These are phyloP conservation scores for Labia minor DNA, from an alignment of 2,888 invertebrate genomes.

Conservation along the genomic window DNA sequence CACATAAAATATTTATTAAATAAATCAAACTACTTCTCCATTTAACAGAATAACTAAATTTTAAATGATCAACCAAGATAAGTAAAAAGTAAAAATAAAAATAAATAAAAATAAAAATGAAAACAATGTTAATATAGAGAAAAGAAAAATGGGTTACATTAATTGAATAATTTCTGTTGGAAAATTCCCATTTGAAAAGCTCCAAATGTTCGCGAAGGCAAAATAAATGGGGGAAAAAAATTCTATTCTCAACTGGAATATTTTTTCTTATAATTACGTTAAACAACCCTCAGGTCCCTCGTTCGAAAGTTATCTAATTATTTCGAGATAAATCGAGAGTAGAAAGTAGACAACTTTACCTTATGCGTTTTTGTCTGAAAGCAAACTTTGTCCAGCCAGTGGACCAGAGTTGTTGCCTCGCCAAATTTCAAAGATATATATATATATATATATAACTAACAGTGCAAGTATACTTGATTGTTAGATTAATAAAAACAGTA, in stretches of 20 bases:
- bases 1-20: too few species aligned
- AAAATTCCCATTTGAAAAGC: too few species aligned
- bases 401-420: neutral
- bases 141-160: too few species aligned
- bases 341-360: neutral
- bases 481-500: neutral
- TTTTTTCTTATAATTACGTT: constrained; percentile 7
- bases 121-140: too few species aligned
- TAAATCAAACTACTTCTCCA: too few species aligned
- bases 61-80: too few species aligned
- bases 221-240: too few species aligned
- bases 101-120: too few species aligned
- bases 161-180: too few species aligned
- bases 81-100: too few species aligned
- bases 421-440: neutral
- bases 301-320: constrained; percentile 8
- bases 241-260: neutral
- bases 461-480: neutral
- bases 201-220: too few species aligned
- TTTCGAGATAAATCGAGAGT: neutral
- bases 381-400: neutral
- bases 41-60: too few species aligned
- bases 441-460: neutral
- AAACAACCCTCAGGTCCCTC: neutral
- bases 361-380: neutral